Base-by-base conservation (phyloP, 2,888 invertebrate species). In the Pseudanteris insignis region DNA sequence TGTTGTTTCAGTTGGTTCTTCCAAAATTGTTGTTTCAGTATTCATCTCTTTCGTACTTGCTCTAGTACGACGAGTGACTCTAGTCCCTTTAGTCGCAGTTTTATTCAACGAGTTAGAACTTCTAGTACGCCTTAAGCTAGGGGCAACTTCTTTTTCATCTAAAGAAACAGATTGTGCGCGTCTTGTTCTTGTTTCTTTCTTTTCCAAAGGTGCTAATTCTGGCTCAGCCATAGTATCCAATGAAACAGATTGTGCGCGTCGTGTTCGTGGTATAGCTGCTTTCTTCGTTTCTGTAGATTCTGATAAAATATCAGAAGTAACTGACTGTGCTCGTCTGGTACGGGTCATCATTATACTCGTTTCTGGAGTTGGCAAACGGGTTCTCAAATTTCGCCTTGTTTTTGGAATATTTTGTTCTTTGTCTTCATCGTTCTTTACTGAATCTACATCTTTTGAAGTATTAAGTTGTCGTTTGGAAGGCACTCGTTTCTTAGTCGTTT, bases 51-150 rank as follows among this genome's bases (percentile, higher is more conserved):
- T 38, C 1, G 13, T 3, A 1, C 6, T n/a, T 10, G 33, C 2
- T 2, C 38, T 2, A 7, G 18, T 44, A 1, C 24, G 2, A 4
- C 54, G 46, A 26, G 32, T 46, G 1, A 37, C 1, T 12, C 34
- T 43, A 0, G 30, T 10, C 11, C 24, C 34, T 25, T 44, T 26
- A 8, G 38, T 51, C 9, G 25, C 36, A 12, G 34, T 36, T 13
- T 46, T 44, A 3, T 15, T 15, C 32, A 59, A 38, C 2, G 67
- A 61, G 15, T 15, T 59, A 2, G 61, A 50, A 25, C 55, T 50
- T 28, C 46, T 40, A 2, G 44, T 44, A 4, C 55, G 54, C 12
- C 40, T 33, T 6, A 47, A 8, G 13, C 11, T 6, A 3, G 38
- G 2, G 8, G 10, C 18, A 7, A 25, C 38, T 8, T 6, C 1